Evolutionary conservation across 2,113 vertebrate genomes (phyloP), one percentile per base, ranked within the genome.

Genomic region (Physeter macrocephalus): DNA sequence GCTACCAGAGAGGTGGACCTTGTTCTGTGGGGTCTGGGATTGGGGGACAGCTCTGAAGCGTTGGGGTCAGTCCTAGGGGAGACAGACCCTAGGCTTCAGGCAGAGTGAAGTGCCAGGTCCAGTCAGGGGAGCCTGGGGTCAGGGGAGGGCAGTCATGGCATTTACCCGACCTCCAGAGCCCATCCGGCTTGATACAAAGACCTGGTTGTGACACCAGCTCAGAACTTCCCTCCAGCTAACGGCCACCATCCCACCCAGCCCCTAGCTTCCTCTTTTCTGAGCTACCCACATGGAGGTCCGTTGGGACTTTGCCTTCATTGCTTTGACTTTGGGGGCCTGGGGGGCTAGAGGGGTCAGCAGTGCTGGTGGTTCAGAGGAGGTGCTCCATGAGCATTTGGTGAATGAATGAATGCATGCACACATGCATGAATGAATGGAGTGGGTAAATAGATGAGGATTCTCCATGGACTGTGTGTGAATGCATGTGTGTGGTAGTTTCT

Each of bases 231-330:
- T 31, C 20, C 6, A 34, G 52, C 75, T 61, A 97, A 98, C 93
- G 64, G 96, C 69, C 69, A 54, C 57, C 61, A 25, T 41, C 62
- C 69, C 67, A 46, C 61, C 66, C 25, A 78, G 27, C 15, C 91
- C 36, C 61, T 7, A 25, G 74, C 72, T 97, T 98, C 97, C 97
- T 92, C 95, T 94, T 96, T 95, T 82, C 82, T 92, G 86, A 94
- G 31, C 74, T 18, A 13, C 67, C 49, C 74, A 36, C 36, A 23
- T 4, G 0, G 0, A 74, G 61, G 41, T 83, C 88, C 0, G 13
- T 67, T 83, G 61, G 87, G 49, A 54, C 59, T 54, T 31, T 67
- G 66, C 74, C 49, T 84, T 66, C 11, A 2, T n/a, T 57, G 64
- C 29, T 64, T 66, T 88, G 49, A 52, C 89, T n/a, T 66, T 17